These are phyloP conservation scores for Coenobita brevimanus DNA, from an alignment of 1,140 invertebrate species.

Conservation along the genomic window DNA sequence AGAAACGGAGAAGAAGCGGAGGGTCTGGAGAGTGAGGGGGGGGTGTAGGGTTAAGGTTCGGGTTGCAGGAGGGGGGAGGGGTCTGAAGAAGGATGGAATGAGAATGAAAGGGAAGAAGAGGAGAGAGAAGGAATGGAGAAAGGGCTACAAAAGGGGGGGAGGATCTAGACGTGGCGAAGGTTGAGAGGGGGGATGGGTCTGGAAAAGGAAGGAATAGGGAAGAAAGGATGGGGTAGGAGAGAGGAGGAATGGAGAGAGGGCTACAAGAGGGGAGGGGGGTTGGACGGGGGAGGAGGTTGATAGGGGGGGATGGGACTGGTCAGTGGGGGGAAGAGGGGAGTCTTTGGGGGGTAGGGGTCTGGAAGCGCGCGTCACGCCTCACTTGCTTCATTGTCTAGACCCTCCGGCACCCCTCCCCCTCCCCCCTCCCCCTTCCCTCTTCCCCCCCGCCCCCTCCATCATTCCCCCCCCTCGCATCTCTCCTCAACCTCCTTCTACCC, in stretches of 20 bases:
- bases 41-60: too few relatives aligned
- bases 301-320: neutral
- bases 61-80: neutral
- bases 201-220: neutral
- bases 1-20: neutral
- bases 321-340: neutral
- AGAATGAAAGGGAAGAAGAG: neutral
- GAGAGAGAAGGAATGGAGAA: neutral
- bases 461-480: neutral
- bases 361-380: constrained; percentile 30
- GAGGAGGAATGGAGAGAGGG: neutral
- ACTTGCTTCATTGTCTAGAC: constrained; percentile 31
- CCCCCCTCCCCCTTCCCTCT: neutral
- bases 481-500: neutral
- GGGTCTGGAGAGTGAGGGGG: neutral
- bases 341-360: constrained; percentile 2
- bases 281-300: neutral
- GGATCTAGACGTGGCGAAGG: neutral
- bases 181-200: neutral
- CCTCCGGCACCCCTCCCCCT: constrained; percentile 14
- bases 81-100: neutral
- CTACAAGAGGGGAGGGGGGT: neutral
- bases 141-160: neutral
- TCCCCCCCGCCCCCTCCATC: neutral
- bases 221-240: too few relatives aligned